Evolutionary conservation across 2,888 invertebrate genomes (phyloP), one percentile per base, ranked within the genome.

Genomic region (Ennomos erosarius): DNA sequence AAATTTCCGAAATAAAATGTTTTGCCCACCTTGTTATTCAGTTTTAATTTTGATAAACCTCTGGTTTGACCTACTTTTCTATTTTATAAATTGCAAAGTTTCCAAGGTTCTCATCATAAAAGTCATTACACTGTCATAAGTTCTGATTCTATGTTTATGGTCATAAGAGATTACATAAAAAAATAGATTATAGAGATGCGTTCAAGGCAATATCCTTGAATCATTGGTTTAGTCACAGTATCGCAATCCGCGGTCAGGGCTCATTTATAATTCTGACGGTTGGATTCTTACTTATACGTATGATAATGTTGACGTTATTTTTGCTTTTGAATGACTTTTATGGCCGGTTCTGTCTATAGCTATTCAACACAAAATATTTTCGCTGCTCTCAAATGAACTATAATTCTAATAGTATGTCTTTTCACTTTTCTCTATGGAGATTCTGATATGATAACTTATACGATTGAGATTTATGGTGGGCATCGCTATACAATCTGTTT

Each of bases 201-300:
- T 52, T 52, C 52, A 58, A 52, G 57, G 57, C 43, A 52, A 51
- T 78, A 79, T 76, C 76, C 79, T 80, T 76, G 76, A 79, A 81
- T 84, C 81, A 83, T 81, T 76, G 62, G 57, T 73, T 85, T 79
- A 80, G 82, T 70, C 75, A 79, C 81, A 81, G 78, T 74, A 65
- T 73, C 69, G 74, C 77, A 73, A 76, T 69, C 69, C 65, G 72
- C 71, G 68, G 74, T 78, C 77, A 76, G 65, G 75, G 69, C 74
- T 74, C 78, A 82, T 83, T 82, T 81, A 78, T 79, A 78, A 82
- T 82, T 82, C 75, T 76, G 78, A 79, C 78, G 49, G 26, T 5
- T 38, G 6, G 10, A 38, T 26, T 8, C 26, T 26, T n/a, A n/a
- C n/a, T n/a, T n/a, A n/a, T n/a, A n/a, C n/a, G 6, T 44, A 33